These are phyloP conservation scores for Ochropleura leucogaster DNA, from an alignment of 2,888 invertebrate genomes.

Conservation along the genomic window DNA sequence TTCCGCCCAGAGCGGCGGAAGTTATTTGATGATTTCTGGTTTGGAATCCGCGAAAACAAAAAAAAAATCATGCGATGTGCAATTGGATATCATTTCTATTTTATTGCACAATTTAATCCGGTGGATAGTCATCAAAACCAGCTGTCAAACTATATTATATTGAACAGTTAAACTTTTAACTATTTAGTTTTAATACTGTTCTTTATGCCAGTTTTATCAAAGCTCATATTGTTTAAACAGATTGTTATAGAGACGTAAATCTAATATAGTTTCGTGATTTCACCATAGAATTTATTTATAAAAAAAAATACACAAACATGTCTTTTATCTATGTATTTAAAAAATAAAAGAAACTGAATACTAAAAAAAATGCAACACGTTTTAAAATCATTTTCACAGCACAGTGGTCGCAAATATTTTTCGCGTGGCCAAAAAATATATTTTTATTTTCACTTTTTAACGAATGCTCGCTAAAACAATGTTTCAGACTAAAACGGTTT, in stretches of 20 bases:
- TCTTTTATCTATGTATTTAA: too few relatives aligned
- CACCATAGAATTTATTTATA: not conserved
- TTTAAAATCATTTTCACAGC: slow-evolving; percentile 18
- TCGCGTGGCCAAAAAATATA: slow-evolving; percentile 36
- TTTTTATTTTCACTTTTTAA: slow-evolving; percentile 66
- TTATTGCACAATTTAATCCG: slow-evolving; percentile 24
- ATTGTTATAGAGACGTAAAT: not conserved
- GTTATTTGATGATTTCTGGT: too few relatives aligned
- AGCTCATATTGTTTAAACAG: slow-evolving; percentile 23
- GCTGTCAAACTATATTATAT: slow-evolving; percentile 10
- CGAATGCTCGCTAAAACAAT: slow-evolving; percentile 74
- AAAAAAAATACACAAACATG: too few relatives aligned
- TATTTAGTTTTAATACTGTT: slow-evolving; percentile 22
- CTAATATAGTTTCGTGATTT: not conserved
- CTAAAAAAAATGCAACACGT: not conserved
- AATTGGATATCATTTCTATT: slow-evolving; percentile 1
- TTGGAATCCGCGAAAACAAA: too few relatives aligned
- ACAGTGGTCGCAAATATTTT: slow-evolving; percentile 54
- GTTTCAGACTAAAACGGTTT: slow-evolving; percentile 74
- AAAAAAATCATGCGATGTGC: not conserved
- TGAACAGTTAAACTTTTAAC: slow-evolving; percentile 22
- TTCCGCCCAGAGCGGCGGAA: too few relatives aligned
- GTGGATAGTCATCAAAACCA: slow-evolving; percentile 12
- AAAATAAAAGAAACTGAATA: not conserved
- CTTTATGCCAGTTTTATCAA: slow-evolving; percentile 21